These are phyloP conservation scores for Phengaris alcon DNA, from an alignment of 2,888 invertebrate genomes.

Conservation along the genomic window DNA sequence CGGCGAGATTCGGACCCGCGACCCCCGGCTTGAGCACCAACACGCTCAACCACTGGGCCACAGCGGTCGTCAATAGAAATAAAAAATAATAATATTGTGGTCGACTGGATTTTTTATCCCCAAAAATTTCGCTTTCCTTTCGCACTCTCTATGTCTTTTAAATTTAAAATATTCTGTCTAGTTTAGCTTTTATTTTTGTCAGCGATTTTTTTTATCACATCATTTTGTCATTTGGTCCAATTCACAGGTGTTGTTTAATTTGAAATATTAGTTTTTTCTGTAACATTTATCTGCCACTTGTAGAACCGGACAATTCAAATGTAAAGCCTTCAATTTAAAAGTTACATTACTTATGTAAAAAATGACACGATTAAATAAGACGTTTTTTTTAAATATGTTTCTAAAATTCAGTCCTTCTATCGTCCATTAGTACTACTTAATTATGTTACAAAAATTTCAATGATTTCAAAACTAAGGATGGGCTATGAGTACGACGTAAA, in stretches of 20 bases:
- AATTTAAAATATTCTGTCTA: too few relatives aligned
- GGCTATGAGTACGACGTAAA: too few relatives aligned
- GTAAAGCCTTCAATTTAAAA: background rate
- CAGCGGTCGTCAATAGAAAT: background rate
- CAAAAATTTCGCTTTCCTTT: too few relatives aligned
- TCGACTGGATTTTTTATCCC: background rate
- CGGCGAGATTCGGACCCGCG: too few relatives aligned
- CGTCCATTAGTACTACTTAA: background rate
- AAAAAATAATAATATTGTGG: background rate
- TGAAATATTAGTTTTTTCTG: slow-evolving; percentile 3
- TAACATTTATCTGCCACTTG: slow-evolving; percentile 7
- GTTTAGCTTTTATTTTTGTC: background rate
- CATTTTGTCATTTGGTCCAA: background rate
- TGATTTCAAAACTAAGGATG: too few relatives aligned
- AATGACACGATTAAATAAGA: background rate
- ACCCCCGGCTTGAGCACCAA: too few relatives aligned
- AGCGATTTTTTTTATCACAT: background rate
- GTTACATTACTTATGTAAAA: background rate
- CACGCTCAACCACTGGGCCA: too few relatives aligned
- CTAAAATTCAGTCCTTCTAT: background rate
- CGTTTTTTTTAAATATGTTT: background rate
- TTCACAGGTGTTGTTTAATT: background rate
- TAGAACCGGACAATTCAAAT: background rate
- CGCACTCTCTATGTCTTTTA: too few relatives aligned
- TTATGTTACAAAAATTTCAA: too few relatives aligned